Evolutionary conservation across 2,797 vertebrate species (phyloP), one percentile per base, ranked within the genome.

Genomic region (Ptychadena robeensis): DNA sequence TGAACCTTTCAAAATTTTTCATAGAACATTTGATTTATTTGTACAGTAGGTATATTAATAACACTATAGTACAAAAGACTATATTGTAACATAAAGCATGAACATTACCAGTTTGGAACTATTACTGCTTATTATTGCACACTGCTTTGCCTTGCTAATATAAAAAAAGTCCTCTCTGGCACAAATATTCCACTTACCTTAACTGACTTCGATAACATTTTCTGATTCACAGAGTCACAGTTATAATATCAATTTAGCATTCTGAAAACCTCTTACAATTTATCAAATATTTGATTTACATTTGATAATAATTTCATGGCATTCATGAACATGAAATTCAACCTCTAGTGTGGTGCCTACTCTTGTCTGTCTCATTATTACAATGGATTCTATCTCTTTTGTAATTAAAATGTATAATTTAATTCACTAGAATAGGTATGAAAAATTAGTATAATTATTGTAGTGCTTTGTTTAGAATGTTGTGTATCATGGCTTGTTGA

Each of bases 271-370:
- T 91, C 85, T 94, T 92, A 93, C 87, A 91, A 94, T 94, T 94
- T 93, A 94, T 93, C 91, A 94, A 93, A 94, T 94, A 93, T 93
- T 94, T 94, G 92, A 94, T 94, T 94, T 93, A 91, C 91, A 92
- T 91, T 91, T 88, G 91, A 86, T 94, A 93, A 94, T 93, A 92
- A 93, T 87, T 87, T 91, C 90, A 90, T 88, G 86, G 87, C 90
- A 93, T 94, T 90, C 92, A 93, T 88, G 89, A 89, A 88, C 92
- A 93, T 89, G 92, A 91, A 91, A 86, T 88, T 68, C 87, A 82
- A 91, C 89, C 88, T 88, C 86, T 90, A 87, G 87, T 90, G 92
- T 93, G 92, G 92, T 93, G 92, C 92, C 90, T 93, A 91, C 90
- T 91, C 87, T 90, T 91, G 86, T 92, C 88, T 92, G 89, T 90